phyloP scores from a whole-genome alignment of 1,140 invertebrate genomes.

The Venturia canescens region DNA sequence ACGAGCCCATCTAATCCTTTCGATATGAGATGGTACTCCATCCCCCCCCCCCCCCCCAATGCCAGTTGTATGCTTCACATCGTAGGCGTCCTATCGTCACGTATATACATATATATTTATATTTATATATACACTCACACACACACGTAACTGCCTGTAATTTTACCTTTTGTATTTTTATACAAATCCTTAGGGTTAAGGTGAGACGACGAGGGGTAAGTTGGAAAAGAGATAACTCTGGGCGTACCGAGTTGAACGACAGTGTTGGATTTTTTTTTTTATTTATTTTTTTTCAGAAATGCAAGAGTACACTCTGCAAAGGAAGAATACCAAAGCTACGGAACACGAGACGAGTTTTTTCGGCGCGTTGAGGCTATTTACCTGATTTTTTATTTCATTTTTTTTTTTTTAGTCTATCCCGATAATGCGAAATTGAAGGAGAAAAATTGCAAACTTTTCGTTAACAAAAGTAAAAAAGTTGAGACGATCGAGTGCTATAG shows the following conservation, averaged over 20 bases:
- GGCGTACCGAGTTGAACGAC: conserved; percentile 49
- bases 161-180: conserved; percentile 76
- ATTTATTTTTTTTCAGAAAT: conserved; percentile 73
- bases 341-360: conserved; percentile 71
- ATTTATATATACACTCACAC: conserved; percentile 11
- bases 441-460: no score
- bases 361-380: conserved; percentile 71
- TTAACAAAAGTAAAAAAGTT: no score
- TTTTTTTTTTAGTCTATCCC: no score
- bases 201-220: conserved; percentile 22
- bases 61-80: background rate
- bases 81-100: background rate
- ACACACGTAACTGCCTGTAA: conserved; percentile 46
- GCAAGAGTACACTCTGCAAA: conserved; percentile 72
- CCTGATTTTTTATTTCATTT: conserved; percentile 31
- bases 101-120: conserved; percentile 10
- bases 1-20: no score
- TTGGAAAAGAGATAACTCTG: conserved; percentile 21
- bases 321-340: conserved; percentile 76
- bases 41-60: no score
- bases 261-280: background rate
- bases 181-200: conserved; percentile 63
- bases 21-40: no score
- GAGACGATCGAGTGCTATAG: no score
- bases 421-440: no score